These are phyloP conservation scores for Buathra laborator DNA, from an alignment of 2,888 invertebrate genomes.

Conservation along the genomic window DNA sequence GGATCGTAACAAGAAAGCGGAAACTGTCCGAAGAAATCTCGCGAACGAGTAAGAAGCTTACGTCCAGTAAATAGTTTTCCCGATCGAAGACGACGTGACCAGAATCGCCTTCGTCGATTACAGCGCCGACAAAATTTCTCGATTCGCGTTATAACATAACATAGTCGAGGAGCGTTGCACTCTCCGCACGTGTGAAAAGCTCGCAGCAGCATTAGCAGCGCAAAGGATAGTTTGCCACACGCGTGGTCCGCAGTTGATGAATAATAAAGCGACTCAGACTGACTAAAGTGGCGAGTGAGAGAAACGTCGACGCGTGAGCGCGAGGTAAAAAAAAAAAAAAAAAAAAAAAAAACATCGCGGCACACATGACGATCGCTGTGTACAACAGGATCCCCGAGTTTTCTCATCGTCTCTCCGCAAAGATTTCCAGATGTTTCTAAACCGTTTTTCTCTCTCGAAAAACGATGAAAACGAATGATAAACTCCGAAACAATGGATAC, in stretches of 20 bases:
- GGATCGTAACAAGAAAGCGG: not conserved
- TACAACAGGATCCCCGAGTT: conserved; percentile 55
- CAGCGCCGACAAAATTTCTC: not conserved
- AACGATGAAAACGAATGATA: conserved; percentile 4
- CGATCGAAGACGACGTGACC: not conserved
- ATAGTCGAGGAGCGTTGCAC: conserved; percentile 21
- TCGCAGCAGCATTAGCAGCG: not conserved
- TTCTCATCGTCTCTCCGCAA: conserved; percentile 41
- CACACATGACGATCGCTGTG: conserved; percentile 47
- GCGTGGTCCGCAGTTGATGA: conserved; percentile 54
- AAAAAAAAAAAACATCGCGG: conserved; percentile 22
- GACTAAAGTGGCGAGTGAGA: conserved; percentile 27
- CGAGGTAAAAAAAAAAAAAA: conserved; percentile 30
- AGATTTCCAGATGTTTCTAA: conserved; percentile 41
- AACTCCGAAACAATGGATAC: not conserved
- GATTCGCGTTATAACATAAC: conserved; percentile 37
- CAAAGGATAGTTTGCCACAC: conserved; percentile 51
- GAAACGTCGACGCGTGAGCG: conserved; percentile 30
- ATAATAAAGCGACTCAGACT: conserved; percentile 48
- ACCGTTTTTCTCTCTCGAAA: not conserved
- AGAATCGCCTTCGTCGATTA: too few species aligned
- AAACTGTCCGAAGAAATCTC: not conserved
- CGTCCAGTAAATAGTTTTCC: conserved; percentile 15
- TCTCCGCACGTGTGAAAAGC: conserved; percentile 50
- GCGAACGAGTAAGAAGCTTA: not conserved